Base-by-base conservation (phyloP, 2,888 invertebrate species). In the Julus scanicus region DNA sequence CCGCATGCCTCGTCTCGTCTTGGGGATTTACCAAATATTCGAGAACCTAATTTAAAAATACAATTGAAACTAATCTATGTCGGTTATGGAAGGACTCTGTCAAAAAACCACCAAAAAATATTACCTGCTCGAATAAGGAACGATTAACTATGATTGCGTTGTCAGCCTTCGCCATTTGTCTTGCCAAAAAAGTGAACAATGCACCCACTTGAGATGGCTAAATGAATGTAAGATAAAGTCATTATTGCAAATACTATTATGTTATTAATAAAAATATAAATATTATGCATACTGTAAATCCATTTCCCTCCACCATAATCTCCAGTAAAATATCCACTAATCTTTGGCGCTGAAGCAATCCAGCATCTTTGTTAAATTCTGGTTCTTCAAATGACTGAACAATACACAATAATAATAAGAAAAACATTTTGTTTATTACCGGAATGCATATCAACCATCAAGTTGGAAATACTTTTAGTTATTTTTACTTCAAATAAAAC, bases 301-400 rank as follows among this genome's bases (percentile, higher is more conserved):
- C 94, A 87, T 94, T 94, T 85, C 92, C 93, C 89, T 93, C 93
- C 37, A 95, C 94, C 93, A 96, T 95, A 87, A 97, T 94, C 91
- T 95, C 95, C 87, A 96, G 92, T 63, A 97, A 93, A 91, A 97
- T 96, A 91, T 96, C 95, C 57, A 97, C 94, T 87, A 97, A 94
- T 89, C 96, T 92, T 91, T 96, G 96, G 88, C 95, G 94, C 91
- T 96, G 95, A 40, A 95, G 93, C 86, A 94, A 92, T 0, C 95
- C 95, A 92, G 96, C 93, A 91, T 96, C 95, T 15, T 95, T 94
- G 44, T 94, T 94, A 91, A 96, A 96, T 92, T 96, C 96, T 15
- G 94, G 94, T 91, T 97, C 96, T 90, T 96, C 95, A 93, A 97
- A 97, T 84, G 97, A 96, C 92, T 92, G 90, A n/a, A 90, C 90